Base-by-base conservation (phyloP, 2,113 vertebrate genomes). In the Callithrix jacchus region DNA sequence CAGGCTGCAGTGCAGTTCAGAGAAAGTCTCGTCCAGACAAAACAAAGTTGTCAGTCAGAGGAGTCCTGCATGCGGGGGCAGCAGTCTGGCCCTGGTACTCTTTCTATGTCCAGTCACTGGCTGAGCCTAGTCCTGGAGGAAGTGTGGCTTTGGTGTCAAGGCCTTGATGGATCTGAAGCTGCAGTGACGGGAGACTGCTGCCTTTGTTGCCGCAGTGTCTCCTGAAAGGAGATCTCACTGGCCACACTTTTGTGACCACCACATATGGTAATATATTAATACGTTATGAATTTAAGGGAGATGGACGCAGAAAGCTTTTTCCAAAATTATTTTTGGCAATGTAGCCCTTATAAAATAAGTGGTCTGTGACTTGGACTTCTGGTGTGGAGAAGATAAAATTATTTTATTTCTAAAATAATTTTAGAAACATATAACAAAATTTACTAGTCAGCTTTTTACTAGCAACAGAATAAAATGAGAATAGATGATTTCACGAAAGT, bases 401-500 rank as follows among this genome's bases (percentile, higher is more conserved):
- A 12, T 76, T 40, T 89, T 71, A 77, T 76, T 92, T 93, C 66
- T 85, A 23, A 52, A 52, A 52, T 52, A 17, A 52, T 52, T 56
- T 64, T 85, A 90, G 42, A 93, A 90, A 58, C 32, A 84, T 21
- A 35, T n/a, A 58, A 82, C 49, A 85, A 94, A 80, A 86, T 79
- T 68, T 58, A 79, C 42, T 54, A 42, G 30, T 68, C 49, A 85
- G 32, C 37, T 42, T 88, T 94, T 54, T 80, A 77, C 20, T 92
- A 42, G 32, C 27, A 88, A 68, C 8, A 61, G 20, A 83, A 54
- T 25, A 90, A 94, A 91, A 86, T 84, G 84, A 95, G 89, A 95
- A 77, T 49, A 70, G 4, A 32, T 74, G 61, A 45, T 89, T 4
- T 92, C 30, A 56, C 30, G 8, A 54, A 94, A 76, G 42, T 54